Percentiles rank a stretch among this genome's conserved stretches.
Evolutionary conservation across 2,888 invertebrate genomes (phyloP).

Genomic region (Willowsia nigromaculata): DNA sequence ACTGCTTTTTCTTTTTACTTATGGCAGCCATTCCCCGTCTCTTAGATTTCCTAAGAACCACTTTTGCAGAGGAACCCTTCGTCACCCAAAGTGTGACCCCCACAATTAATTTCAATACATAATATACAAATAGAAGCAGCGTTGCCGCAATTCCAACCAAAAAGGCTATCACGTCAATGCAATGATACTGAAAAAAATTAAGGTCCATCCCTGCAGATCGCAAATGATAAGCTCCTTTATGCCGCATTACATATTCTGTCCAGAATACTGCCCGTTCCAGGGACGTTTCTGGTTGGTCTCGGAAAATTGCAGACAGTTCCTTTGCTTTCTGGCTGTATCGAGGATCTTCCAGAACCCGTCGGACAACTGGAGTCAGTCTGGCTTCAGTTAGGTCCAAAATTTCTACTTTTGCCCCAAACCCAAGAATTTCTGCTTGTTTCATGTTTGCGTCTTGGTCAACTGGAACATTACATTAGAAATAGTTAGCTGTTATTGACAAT

Average conservation of each 20-base stretch:
- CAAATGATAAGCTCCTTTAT: constrained; percentile 77
- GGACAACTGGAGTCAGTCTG: constrained; percentile 67
- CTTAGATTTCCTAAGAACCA: neutral
- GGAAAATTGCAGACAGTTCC: constrained; percentile 56
- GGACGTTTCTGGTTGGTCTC: constrained; percentile 48
- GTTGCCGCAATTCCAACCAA: neutral
- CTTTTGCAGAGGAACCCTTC: neutral
- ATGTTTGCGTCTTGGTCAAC: constrained; percentile 58
- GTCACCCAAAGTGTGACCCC: neutral
- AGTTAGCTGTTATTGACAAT: neutral
- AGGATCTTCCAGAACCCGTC: constrained; percentile 24
- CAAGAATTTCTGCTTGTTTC: constrained; percentile 82
- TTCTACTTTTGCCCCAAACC: constrained; percentile 82
- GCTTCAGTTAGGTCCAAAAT: constrained; percentile 82
- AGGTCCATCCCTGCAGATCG: constrained; percentile 75
- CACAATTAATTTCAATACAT: neutral
- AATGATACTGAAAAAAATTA: constrained; percentile 68
- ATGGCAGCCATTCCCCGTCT: neutral
- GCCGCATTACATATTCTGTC: constrained; percentile 61
- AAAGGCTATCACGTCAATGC: constrained; percentile 74
- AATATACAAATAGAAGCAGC: neutral
- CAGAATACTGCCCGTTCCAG: constrained; percentile 54
- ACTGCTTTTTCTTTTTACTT: neutral
- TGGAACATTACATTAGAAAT: constrained; percentile 73
- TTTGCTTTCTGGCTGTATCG: constrained; percentile 47